These are phyloP conservation scores for Sylvietta virens DNA, from an alignment of 2,113 vertebrate genomes.

Conservation along the genomic window DNA sequence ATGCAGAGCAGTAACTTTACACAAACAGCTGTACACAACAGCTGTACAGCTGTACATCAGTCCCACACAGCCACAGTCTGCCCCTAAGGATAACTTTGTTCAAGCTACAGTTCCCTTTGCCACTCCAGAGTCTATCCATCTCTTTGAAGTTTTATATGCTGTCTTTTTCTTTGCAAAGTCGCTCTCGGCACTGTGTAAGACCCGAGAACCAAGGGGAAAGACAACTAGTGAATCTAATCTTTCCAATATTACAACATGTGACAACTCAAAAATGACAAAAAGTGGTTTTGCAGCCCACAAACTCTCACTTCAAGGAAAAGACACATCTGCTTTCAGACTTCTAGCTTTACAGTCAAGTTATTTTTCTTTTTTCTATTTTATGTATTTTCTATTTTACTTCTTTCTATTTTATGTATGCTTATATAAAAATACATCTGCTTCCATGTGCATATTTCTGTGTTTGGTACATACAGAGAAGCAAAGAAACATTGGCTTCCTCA, in stretches of 20 bases:
- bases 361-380: neutral
- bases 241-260: neutral
- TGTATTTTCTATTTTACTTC: neutral
- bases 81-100: neutral
- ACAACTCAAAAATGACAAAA: neutral
- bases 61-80: accelerated
- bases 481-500: neutral
- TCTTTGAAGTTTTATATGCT: neutral
- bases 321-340: neutral
- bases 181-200: neutral
- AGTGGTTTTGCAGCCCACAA: neutral
- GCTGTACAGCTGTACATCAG: accelerated
- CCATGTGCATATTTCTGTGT: neutral
- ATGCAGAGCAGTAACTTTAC: neutral
- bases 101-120: accelerated
- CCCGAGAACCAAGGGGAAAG: accelerated
- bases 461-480: neutral
- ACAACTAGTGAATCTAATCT: neutral
- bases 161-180: neutral
- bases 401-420: neutral
- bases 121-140: neutral
- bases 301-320: neutral
- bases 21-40: neutral
- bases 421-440: neutral
- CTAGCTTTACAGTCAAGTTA: neutral